These are phyloP conservation scores for Stegostoma tigrinum DNA, from an alignment of 2,113 vertebrate genomes.

Conservation along the genomic window DNA sequence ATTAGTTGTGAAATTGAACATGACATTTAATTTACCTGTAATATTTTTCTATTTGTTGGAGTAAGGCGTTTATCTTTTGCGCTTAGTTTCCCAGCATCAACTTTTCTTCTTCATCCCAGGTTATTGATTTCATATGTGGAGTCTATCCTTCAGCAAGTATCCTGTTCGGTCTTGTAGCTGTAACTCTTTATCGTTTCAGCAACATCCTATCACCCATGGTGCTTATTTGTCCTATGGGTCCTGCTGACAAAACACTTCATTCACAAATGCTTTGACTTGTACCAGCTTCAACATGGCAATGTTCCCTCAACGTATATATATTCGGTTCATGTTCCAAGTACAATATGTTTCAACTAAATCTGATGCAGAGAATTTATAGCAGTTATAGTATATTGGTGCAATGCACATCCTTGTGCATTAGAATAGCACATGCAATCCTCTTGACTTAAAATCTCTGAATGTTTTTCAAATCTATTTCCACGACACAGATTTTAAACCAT, in stretches of 20 bases:
- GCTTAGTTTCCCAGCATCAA: constrained; percentile 19
- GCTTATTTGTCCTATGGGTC: background rate
- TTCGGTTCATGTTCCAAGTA: background rate
- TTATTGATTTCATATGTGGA: constrained; percentile 22
- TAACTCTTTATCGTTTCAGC: constrained; percentile 11
- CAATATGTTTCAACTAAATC: background rate
- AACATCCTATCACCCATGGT: constrained; percentile 17
- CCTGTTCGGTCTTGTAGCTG: constrained; percentile 4
- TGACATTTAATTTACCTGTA: constrained; percentile 30
- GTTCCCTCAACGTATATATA: background rate
- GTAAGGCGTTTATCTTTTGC: constrained; percentile 18
- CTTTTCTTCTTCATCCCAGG: constrained; percentile 27
- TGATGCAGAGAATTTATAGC: background rate
- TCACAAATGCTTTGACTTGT: background rate
- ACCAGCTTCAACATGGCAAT: background rate
- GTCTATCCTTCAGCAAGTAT: constrained; percentile 23
- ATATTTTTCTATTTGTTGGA: constrained; percentile 27
- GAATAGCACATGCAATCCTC: background rate
- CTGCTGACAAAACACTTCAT: constrained; percentile 10
- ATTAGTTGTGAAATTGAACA: constrained; percentile 16
- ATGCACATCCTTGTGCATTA: background rate
- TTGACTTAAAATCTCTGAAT: background rate
- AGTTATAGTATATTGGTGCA: background rate
- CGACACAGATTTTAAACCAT: background rate
- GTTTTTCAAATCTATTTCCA: background rate